Conservation (phyloP, 2,113 vertebrate genomes). For the Meriones unguiculatus region DNA sequence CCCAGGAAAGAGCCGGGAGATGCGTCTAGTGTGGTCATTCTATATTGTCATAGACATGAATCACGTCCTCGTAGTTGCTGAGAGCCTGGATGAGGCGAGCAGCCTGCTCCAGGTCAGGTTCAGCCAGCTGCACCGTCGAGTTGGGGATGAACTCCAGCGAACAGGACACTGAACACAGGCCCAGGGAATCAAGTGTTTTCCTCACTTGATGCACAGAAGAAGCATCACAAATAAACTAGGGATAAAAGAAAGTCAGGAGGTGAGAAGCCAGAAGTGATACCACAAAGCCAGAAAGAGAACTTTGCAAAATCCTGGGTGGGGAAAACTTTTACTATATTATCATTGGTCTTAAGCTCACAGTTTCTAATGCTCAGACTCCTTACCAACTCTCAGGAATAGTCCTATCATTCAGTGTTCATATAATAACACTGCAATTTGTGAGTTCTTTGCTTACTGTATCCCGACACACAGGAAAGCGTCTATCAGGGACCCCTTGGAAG, state of each 20-base stretch:
- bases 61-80: conserved; percentile 86
- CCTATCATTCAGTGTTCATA: background rate
- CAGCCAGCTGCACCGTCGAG: conserved; percentile 81
- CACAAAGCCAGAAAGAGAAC: conserved; percentile 11
- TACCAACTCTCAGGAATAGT: background rate
- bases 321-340: background rate
- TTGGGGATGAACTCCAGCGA: conserved; percentile 89
- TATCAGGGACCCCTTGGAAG: background rate
- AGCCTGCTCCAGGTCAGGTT: conserved; percentile 86
- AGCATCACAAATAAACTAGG: conserved; percentile 91
- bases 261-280: conserved; percentile 19
- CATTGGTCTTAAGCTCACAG: background rate
- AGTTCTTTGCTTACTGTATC: conserved; percentile 9
- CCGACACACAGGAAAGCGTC: background rate
- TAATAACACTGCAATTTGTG: background rate
- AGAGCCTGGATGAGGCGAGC: conserved; percentile 88
- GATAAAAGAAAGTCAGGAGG: conserved; percentile 36
- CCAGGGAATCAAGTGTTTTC: conserved; percentile 86
- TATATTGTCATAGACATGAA: conserved; percentile 93
- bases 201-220: conserved; percentile 86
- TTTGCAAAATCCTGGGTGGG: background rate
- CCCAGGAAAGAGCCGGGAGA: background rate
- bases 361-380: conserved; percentile 8
- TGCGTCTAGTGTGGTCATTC: conserved; percentile 55
- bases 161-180: conserved; percentile 86